A percentile compares a stretch with the other conserved stretches of the same genome.
Conservation (phyloP, 2,797 vertebrate genomes). For the Neostethus bicornis region DNA sequence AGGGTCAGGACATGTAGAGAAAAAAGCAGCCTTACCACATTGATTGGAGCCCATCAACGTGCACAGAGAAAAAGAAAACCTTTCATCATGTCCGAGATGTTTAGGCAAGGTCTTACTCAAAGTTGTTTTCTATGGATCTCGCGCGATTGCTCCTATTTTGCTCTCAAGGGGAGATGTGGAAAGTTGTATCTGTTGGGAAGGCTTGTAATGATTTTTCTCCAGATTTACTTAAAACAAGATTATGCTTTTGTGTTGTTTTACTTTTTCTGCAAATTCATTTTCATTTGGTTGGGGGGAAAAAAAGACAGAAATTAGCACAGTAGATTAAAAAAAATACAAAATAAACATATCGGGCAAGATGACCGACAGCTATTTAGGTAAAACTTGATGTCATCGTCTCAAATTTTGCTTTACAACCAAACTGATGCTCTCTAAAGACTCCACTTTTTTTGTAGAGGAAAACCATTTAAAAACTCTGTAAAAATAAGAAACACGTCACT, state of each 20-base stretch:
- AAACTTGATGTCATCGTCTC: not conserved
- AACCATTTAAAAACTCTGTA: conserved; percentile 26
- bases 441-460: conserved; percentile 16
- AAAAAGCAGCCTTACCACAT: conserved; percentile 55
- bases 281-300: too few species aligned
- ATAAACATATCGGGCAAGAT: not conserved
- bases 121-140: conserved; percentile 39
- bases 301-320: too few species aligned
- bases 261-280: conserved; percentile 2
- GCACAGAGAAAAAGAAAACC: conserved; percentile 68
- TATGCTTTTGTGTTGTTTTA: conserved; percentile 8
- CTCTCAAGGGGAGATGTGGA: conserved; percentile 6
- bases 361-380: not conserved
- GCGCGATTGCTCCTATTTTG: conserved; percentile 20
- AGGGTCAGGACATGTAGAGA: conserved; percentile 57
- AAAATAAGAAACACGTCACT: conserved; percentile 30
- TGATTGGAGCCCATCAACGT: conserved; percentile 65
- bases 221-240: too few species aligned
- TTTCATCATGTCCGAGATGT: conserved; percentile 68
- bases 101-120: conserved; percentile 57
- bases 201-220: conserved; percentile 18
- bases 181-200: conserved; percentile 7
- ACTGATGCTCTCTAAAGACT: conserved; percentile 1
- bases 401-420: not conserved
- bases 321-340: not conserved